These are phyloP conservation scores for Crax fasciolata DNA, from an alignment of 2,797 vertebrate genomes.

Conservation along the genomic window DNA sequence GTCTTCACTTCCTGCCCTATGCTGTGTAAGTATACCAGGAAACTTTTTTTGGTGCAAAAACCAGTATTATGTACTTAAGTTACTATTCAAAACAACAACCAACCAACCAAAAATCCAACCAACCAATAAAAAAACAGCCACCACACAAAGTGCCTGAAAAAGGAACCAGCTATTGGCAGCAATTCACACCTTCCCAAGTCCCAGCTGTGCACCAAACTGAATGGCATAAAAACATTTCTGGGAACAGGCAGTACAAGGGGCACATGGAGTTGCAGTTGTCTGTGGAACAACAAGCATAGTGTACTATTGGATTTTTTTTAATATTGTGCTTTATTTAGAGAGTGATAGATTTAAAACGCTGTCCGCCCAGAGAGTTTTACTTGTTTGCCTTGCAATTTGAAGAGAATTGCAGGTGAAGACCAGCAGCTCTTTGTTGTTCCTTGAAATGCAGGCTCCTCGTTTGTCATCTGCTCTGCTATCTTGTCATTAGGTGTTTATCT, in stretches of 20 bases:
- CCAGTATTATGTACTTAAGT: not conserved
- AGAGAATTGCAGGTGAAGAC: slow-evolving; percentile 4
- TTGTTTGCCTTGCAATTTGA: slow-evolving; percentile 25
- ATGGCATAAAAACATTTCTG: not conserved
- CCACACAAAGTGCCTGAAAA: not conserved
- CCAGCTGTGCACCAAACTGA: not conserved
- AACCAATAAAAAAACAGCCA: not conserved
- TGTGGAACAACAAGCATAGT: not conserved
- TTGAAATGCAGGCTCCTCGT: slow-evolving; percentile 26
- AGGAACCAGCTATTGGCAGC: not conserved
- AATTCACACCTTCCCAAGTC: not conserved
- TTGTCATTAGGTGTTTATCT: not conserved
- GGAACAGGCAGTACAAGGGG: not conserved
- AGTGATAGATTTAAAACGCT: not conserved
- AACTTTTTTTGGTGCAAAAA: not conserved
- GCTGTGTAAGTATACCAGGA: not conserved
- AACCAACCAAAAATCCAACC: not conserved
- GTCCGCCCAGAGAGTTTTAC: not conserved
- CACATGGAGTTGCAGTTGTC: not conserved
- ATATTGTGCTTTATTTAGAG: not conserved
- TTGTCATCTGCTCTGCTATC: slow-evolving; percentile 15
- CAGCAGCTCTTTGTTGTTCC: not conserved
- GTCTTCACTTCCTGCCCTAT: not conserved
- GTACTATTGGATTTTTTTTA: not conserved
- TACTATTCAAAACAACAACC: not conserved